Evolutionary conservation across 1,140 invertebrate species (phyloP), one percentile per base, ranked within the genome.

Genomic region (Plodia interpunctella): DNA sequence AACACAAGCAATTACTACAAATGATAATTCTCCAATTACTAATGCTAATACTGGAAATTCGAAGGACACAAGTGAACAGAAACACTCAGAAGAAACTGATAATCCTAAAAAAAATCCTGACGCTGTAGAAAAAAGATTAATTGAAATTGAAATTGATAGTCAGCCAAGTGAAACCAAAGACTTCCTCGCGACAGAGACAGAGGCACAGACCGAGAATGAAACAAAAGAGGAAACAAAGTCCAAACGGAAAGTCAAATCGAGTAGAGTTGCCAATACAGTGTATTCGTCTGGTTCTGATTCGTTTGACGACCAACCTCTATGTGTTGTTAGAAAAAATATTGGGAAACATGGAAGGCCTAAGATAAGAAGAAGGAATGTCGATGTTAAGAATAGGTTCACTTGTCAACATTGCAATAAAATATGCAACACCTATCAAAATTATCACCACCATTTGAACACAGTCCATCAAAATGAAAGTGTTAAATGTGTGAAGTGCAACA

Each of bases 381-480:
- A 56, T 1, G 1, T 70, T 17, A 64, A 60, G 53, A 54, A 58
- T 0, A 71, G 72, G 28, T 75, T 88, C 13, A 75, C 75, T 1
- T 88, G 86, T 49, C 58, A 68, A 0, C 74, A 73, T 49, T 88
- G 86, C 49, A 75, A 79, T 5, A 80, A 74, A 60, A 76, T 84
- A 25, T 88, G 86, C 21, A 86, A 81, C 15, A 87, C 86, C 2
- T 78, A 66, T 5, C 78, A 87, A 56, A 86, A 87, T 50, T 87
- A 71, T 38, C 62, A 87, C n/a, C 72, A 82, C 13, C 86, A 88
- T 32, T 65, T 82, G 49, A 74, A 59, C 13, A 67, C 77, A 6
- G 83, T 85, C 25, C 62, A 62, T 9, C 77, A 75, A 53, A 62
- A 70, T 20, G 65, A 71, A 13, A 38, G 20, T 0, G 79, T 78